phyloP scores from a whole-genome alignment of 2,888 invertebrate species.

The Lathronympha strigana region DNA sequence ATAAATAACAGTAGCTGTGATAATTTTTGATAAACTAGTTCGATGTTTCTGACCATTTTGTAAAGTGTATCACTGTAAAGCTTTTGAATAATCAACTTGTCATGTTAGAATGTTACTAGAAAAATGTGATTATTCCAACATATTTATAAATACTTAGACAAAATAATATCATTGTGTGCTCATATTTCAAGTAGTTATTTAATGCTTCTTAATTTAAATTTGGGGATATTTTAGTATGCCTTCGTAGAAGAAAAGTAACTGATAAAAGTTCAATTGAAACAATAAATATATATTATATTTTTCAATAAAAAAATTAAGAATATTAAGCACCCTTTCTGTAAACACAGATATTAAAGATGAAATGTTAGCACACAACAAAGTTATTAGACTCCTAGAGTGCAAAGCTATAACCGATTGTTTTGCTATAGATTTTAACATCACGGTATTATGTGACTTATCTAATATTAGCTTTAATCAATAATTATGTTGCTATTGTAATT shows the following conservation, averaged over 20 bases:
- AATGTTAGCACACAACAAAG: slow-evolving; percentile 48
- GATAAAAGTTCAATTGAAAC: no score
- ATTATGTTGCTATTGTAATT: slow-evolving; percentile 78
- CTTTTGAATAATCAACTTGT: slow-evolving; percentile 78
- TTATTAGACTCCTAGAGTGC: slow-evolving; percentile 76
- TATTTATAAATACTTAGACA: slow-evolving; percentile 58
- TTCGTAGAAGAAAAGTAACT: no score
- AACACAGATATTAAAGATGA: no score
- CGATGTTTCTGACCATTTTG: slow-evolving; percentile 76
- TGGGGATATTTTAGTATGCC: no score
- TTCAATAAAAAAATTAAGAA: no score
- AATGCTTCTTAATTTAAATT: background rate
- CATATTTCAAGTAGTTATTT: slow-evolving; percentile 42
- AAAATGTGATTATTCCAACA: slow-evolving; percentile 67
- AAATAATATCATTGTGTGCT: slow-evolving; percentile 61
- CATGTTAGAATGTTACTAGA: slow-evolving; percentile 78
- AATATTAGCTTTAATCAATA: slow-evolving; percentile 74
- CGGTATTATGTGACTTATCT: slow-evolving; percentile 67
- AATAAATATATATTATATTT: no score
- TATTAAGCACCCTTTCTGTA: no score
- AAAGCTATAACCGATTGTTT: slow-evolving; percentile 80
- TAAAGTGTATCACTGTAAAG: slow-evolving; percentile 81
- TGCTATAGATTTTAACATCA: slow-evolving; percentile 80
- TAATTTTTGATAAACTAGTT: slow-evolving; percentile 75
- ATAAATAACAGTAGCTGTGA: slow-evolving; percentile 48